These are phyloP conservation scores for Crax fasciolata DNA, from an alignment of 2,797 vertebrate species.

Conservation along the genomic window DNA sequence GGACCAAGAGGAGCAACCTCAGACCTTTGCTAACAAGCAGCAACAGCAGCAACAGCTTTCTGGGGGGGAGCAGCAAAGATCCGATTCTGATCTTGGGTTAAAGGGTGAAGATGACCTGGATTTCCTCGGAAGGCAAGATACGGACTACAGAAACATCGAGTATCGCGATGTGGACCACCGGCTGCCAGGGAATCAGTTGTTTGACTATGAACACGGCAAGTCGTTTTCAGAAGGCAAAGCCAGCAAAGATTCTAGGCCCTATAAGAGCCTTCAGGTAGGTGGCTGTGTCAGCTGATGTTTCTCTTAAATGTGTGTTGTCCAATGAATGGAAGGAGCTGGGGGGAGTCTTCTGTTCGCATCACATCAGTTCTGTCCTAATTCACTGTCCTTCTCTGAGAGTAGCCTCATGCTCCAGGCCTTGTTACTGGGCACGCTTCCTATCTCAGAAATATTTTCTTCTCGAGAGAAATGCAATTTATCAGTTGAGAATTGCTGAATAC, in stretches of 20 bases:
- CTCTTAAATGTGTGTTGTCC: background rate
- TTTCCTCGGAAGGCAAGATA: slow-evolving; percentile 86
- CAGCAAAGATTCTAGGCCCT: slow-evolving; percentile 85
- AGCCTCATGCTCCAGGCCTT: background rate
- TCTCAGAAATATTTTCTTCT: background rate
- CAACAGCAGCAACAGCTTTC: slow-evolving; percentile 77
- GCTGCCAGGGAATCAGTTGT: slow-evolving; percentile 87
- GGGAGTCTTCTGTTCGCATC: background rate
- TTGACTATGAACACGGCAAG: slow-evolving; percentile 90
- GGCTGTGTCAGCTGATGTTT: background rate
- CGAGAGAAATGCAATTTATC: background rate
- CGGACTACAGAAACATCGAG: slow-evolving; percentile 91
- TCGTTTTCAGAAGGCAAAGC: slow-evolving; percentile 86
- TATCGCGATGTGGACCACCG: slow-evolving; percentile 97
- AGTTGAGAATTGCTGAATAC: background rate
- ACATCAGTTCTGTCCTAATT: background rate
- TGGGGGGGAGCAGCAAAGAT: slow-evolving; percentile 78
- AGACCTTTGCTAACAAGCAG: slow-evolving; percentile 72
- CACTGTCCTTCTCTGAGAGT: background rate
- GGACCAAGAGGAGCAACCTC: slow-evolving; percentile 80
- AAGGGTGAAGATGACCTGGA: slow-evolving; percentile 84
- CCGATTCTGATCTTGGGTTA: slow-evolving; percentile 77
- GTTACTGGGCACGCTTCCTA: background rate
- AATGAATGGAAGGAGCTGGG: background rate
- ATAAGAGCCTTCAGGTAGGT: slow-evolving; percentile 83